phyloP scores from a whole-genome alignment of 2,888 invertebrate species.

The Asteroscopus sphinx region DNA sequence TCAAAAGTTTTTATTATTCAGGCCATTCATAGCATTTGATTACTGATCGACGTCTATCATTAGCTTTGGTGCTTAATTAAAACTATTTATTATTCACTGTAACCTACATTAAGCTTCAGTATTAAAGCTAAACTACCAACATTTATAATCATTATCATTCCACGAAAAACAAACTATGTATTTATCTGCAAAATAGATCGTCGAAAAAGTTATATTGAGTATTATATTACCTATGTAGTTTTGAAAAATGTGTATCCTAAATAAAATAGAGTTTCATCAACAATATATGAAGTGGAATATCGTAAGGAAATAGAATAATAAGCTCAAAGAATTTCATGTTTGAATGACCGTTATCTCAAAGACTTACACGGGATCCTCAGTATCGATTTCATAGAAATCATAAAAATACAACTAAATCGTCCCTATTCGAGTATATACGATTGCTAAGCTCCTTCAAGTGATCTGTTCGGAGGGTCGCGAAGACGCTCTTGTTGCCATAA shows the following conservation, averaged over 20 bases:
- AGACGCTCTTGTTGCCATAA: slow-evolving; percentile 79
- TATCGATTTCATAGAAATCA: slow-evolving; percentile 38
- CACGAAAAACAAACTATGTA: slow-evolving; percentile 13
- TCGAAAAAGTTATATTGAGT: too few relatives aligned
- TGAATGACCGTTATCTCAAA: slow-evolving; percentile 17
- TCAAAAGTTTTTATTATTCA: neutral
- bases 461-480: slow-evolving; percentile 80
- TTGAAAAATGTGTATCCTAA: neutral
- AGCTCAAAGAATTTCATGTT: slow-evolving; percentile 29
- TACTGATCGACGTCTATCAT: slow-evolving; percentile 29
- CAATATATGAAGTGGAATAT: slow-evolving; percentile 7
- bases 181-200: too few relatives aligned
- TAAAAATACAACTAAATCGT: slow-evolving; percentile 50
- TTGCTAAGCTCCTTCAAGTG: slow-evolving; percentile 67
- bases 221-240: too few relatives aligned
- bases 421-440: slow-evolving; percentile 35
- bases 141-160: slow-evolving; percentile 16
- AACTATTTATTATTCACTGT: slow-evolving; percentile 42
- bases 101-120: slow-evolving; percentile 34
- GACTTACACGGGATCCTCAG: slow-evolving; percentile 22
- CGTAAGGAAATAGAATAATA: slow-evolving; percentile 7
- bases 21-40: slow-evolving; percentile 17
- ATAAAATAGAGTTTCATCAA: slow-evolving; percentile 1
- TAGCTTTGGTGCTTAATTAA: slow-evolving; percentile 34
- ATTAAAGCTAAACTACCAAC: slow-evolving; percentile 19